These are phyloP conservation scores for Scaptomyza montana DNA, from an alignment of 1,140 invertebrate genomes.

Conservation along the genomic window DNA sequence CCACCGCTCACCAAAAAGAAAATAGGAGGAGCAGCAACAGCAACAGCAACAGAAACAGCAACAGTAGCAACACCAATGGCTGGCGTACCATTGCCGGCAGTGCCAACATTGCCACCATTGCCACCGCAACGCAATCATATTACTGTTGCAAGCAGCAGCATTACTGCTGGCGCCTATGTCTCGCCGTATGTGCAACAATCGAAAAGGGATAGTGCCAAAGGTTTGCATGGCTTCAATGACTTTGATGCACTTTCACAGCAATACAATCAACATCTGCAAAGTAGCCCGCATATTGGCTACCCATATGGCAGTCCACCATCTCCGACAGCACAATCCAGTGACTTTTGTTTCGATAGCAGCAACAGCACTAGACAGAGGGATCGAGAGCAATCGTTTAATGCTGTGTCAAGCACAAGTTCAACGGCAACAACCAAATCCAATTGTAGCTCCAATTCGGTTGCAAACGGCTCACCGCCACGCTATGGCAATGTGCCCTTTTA, in stretches of 20 bases:
- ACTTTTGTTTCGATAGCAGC: conserved; percentile 57
- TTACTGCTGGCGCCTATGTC: conserved; percentile 35
- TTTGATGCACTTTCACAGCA: conserved; percentile 79
- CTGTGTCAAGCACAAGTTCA: conserved; percentile 38
- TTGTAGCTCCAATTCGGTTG: conserved; percentile 52
- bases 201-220: conserved; percentile 76
- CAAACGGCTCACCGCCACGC: conserved; percentile 34
- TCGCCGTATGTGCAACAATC: conserved; percentile 77
- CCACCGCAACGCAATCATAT: conserved; percentile 34
- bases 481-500: conserved; percentile 46
- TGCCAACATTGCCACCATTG: conserved; percentile 38
- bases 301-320: conserved; percentile 79
- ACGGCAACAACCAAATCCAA: conserved; percentile 52
- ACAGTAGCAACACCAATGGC: conserved; percentile 6
- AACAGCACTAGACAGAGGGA: background rate
- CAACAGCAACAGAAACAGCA: background rate
- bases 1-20: conserved; percentile 50
- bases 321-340: conserved; percentile 67
- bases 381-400: conserved; percentile 26
- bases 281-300: conserved; percentile 74
- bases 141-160: conserved; percentile 1
- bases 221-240: conserved; percentile 78
- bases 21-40: conserved; percentile 12
- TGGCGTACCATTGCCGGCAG: conserved; percentile 22
- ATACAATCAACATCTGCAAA: conserved; percentile 75